phyloP scores from a whole-genome alignment of 2,113 vertebrate species.

The Prunella fulvescens region DNA sequence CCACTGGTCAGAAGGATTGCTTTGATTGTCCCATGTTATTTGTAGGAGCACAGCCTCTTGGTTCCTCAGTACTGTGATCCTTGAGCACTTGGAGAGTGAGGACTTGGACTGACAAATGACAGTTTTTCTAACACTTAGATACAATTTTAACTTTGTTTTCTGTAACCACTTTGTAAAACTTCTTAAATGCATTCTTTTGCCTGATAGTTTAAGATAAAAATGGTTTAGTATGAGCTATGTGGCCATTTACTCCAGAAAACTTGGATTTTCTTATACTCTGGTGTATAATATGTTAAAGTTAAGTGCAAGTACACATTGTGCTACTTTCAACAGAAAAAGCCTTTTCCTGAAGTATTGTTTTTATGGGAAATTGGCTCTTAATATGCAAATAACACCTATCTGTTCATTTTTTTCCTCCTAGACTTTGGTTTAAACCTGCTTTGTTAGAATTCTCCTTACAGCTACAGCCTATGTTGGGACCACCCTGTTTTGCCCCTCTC shows the following conservation, averaged over 20 bases:
- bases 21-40: background rate
- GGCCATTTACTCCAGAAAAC: background rate
- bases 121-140: background rate
- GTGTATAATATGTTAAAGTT: background rate
- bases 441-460: background rate
- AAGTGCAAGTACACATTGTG: background rate
- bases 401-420: background rate
- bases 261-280: background rate
- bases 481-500: background rate
- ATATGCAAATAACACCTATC: background rate
- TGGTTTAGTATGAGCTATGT: background rate
- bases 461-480: accelerated
- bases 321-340: background rate
- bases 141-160: background rate
- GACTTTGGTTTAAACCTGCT: background rate
- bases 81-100: background rate
- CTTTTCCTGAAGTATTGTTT: background rate
- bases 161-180: background rate
- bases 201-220: background rate
- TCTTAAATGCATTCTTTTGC: background rate
- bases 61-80: background rate
- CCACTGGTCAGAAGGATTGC: background rate
- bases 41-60: background rate
- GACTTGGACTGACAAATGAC: background rate
- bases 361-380: background rate